These are phyloP conservation scores for Dicentrarchus labrax DNA, from an alignment of 2,113 vertebrate species.

Conservation along the genomic window DNA sequence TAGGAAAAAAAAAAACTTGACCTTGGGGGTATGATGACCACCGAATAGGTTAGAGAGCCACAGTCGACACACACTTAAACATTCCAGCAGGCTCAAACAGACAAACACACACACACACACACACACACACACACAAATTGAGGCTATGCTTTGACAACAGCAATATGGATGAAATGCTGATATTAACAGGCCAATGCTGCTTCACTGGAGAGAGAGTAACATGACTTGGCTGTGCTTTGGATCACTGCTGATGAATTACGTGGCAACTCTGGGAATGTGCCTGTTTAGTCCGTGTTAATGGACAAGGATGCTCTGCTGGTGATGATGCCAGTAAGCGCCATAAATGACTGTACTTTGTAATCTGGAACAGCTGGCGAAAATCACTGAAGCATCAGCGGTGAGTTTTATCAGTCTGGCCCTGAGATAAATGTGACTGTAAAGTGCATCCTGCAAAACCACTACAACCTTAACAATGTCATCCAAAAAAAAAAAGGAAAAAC, in stretches of 20 bases:
- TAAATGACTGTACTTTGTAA: constrained; percentile 66
- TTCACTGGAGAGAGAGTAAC: constrained; percentile 37
- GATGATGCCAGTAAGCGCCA: constrained; percentile 45
- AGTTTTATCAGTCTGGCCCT: constrained; percentile 57
- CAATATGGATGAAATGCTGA: constrained; percentile 43
- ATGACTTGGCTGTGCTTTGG: constrained; percentile 45
- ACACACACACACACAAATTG: constrained; percentile 17
- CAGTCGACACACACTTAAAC: constrained; percentile 25
- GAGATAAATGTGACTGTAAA: constrained; percentile 47
- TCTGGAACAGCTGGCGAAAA: constrained; percentile 70
- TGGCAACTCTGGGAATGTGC: constrained; percentile 39
- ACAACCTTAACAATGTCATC: constrained; percentile 48
- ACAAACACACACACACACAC: background rate
- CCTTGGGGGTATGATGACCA: constrained; percentile 68
- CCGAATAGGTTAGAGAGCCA: constrained; percentile 22
- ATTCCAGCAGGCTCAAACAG: constrained; percentile 37
- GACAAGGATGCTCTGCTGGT: constrained; percentile 64
- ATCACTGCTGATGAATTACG: constrained; percentile 54
- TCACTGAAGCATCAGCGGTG: constrained; percentile 44
- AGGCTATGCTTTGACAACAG: constrained; percentile 58
- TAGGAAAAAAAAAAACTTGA: constrained; percentile 57
- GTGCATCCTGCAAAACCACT: constrained; percentile 30
- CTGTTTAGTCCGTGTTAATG: constrained; percentile 51
- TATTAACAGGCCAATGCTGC: constrained; percentile 47
- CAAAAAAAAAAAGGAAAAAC: background rate